Evolutionary conservation across 2,113 vertebrate species (phyloP).

Genomic region (Petaurus breviceps): DNA sequence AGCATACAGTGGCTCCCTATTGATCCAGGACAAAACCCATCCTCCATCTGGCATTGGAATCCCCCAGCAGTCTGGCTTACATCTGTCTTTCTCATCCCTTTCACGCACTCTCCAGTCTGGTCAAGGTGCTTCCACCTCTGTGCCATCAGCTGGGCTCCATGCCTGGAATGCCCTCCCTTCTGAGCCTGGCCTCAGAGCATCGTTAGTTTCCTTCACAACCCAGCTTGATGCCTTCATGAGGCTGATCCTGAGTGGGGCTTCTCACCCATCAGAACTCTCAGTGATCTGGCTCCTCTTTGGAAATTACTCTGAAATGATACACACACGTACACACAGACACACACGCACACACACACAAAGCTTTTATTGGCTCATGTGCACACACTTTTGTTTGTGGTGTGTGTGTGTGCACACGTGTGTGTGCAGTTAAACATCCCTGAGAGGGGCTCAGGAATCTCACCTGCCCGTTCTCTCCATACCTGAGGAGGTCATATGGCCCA

Average conservation of each 20-base stretch:
- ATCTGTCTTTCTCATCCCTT: not conserved
- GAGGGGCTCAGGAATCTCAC: not conserved
- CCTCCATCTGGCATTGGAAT: not conserved
- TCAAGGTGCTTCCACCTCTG: not conserved
- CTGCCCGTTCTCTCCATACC: not conserved
- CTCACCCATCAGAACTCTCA: not conserved
- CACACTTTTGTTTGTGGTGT: no score
- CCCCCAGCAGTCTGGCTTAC: not conserved
- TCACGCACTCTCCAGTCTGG: not conserved
- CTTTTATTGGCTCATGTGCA: no score
- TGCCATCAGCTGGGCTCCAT: no score
- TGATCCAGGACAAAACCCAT: not conserved
- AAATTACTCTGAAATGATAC: not conserved
- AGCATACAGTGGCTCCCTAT: not conserved
- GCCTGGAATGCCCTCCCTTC: not conserved
- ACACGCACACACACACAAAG: not conserved
- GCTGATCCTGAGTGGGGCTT: not conserved
- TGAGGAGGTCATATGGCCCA: not conserved
- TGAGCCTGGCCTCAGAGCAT: not conserved
- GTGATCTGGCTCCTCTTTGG: not conserved
- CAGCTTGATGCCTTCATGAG: not conserved
- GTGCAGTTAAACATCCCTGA: not conserved
- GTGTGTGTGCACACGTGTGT: not conserved
- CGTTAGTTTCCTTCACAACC: not conserved
- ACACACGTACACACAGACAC: not conserved